Percentiles rank a stretch among this genome's conserved stretches.
phyloP scores from a whole-genome alignment of 1,140 invertebrate species.

The Drosophila truncata region DNA sequence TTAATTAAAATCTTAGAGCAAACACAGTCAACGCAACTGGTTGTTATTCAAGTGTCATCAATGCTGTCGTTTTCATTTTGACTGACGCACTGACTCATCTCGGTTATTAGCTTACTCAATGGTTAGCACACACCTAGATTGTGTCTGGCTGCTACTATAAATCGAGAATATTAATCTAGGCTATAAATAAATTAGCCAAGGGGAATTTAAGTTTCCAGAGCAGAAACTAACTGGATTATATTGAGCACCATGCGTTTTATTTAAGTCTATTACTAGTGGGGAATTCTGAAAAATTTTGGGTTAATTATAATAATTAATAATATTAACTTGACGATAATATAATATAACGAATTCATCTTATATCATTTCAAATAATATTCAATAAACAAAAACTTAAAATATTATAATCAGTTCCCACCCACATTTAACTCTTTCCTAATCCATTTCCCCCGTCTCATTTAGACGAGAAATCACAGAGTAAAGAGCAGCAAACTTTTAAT shows the following conservation, averaged over 20 bases:
- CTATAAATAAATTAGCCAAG: constrained; percentile 2
- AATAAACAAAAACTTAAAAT: not conserved
- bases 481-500: constrained; percentile 31
- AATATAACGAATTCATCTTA: no score
- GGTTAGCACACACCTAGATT: constrained; percentile 12
- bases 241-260: not conserved
- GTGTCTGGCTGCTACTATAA: not conserved
- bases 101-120: constrained; percentile 17
- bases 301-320: not conserved
- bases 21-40: constrained; percentile 44
- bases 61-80: constrained; percentile 17
- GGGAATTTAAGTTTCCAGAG: not conserved
- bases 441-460: not conserved
- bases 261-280: not conserved
- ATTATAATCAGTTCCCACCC: no score
- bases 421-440: not conserved
- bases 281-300: not conserved
- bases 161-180: not conserved
- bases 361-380: no score
- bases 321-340: no score
- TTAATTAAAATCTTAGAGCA: constrained; percentile 42
- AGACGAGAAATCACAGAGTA: not conserved
- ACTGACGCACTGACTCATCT: constrained; percentile 29
- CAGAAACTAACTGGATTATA: not conserved
- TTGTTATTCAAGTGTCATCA: constrained; percentile 47